Conservation (phyloP, 2,113 vertebrate genomes). For the Ammodytes marinus region DNA sequence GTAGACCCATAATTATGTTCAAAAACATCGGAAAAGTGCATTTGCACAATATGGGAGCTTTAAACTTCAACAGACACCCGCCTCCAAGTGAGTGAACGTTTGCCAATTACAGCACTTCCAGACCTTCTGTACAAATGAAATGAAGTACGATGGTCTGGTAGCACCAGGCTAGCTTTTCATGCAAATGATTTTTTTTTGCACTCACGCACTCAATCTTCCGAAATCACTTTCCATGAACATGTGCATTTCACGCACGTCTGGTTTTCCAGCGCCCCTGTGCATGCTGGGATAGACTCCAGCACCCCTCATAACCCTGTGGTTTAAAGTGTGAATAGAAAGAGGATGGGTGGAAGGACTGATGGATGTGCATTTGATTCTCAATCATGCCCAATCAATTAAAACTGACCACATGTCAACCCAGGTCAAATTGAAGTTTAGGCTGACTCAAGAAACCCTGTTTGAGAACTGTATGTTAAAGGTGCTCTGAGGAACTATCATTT, state of each 20-base stretch:
- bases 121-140: too few relatives aligned
- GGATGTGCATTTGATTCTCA: conserved; percentile 31
- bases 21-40: too few relatives aligned
- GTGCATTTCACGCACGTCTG: conserved; percentile 17
- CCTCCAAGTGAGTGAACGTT: too few relatives aligned
- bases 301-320: background rate
- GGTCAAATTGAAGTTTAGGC: background rate
- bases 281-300: conserved; percentile 39
- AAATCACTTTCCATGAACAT: conserved; percentile 30
- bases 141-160: too few relatives aligned
- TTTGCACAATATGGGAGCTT: too few relatives aligned
- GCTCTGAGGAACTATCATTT: too few relatives aligned
- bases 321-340: conserved; percentile 15
- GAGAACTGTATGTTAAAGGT: too few relatives aligned
- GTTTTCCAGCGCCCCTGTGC: background rate
- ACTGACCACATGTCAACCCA: conserved; percentile 18
- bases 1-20: too few relatives aligned
- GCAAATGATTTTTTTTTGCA: background rate
- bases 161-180: background rate
- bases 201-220: conserved; percentile 18
- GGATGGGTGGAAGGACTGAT: conserved; percentile 21
- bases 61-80: too few relatives aligned
- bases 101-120: too few relatives aligned
- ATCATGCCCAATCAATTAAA: conserved; percentile 43
- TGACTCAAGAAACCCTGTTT: too few relatives aligned